Conservation (phyloP, 2,113 vertebrate genomes). For the Oxyruncus cristatus region DNA sequence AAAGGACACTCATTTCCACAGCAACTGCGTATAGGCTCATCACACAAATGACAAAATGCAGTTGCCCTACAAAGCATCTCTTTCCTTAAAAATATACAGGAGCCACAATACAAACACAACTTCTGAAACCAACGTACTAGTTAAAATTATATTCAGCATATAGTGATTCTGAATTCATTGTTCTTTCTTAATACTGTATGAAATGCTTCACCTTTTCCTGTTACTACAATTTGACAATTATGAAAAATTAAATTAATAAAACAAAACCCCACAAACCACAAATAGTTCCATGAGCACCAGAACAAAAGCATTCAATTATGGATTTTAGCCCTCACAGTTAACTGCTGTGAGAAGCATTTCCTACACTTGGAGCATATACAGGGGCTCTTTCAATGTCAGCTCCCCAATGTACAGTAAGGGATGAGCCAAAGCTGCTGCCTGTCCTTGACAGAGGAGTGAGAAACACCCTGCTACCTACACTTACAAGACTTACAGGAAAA, state of each 20-base stretch:
- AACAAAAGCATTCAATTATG: background rate
- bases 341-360: background rate
- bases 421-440: background rate
- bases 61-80: background rate
- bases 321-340: background rate
- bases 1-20: background rate
- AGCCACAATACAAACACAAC: background rate
- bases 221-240: background rate
- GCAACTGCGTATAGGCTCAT: background rate
- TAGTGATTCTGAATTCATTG: background rate
- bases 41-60: background rate
- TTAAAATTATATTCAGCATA: background rate
- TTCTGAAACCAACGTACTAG: background rate
- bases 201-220: background rate
- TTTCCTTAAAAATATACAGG: background rate
- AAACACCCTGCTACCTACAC: background rate
- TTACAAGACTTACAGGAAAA: background rate
- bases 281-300: background rate
- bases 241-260: background rate
- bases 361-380: background rate
- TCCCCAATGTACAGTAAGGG: background rate
- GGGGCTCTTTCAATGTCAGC: background rate
- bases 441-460: background rate
- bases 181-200: background rate
- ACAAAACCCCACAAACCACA: background rate